Evolutionary conservation across 2,888 invertebrate genomes (phyloP).

Genomic region (Drosophila demipolita): DNA sequence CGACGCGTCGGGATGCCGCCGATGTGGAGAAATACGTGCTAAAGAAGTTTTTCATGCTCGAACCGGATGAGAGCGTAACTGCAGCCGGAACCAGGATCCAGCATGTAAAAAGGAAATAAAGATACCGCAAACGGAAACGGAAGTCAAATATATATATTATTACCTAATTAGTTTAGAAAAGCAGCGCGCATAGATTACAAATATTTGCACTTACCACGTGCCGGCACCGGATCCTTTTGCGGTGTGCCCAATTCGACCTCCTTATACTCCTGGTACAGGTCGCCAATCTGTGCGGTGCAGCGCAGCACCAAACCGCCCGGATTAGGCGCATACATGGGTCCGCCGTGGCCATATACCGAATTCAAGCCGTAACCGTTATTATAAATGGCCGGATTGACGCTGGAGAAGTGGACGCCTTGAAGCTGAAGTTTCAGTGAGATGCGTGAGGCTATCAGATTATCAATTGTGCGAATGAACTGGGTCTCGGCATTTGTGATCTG

Average conservation of each 20-base stretch:
- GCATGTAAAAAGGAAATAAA: neutral
- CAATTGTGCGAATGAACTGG: slow-evolving; percentile 83
- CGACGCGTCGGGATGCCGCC: slow-evolving; percentile 52
- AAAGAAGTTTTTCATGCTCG: slow-evolving; percentile 81
- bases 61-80: slow-evolving; percentile 84
- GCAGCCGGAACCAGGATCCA: slow-evolving; percentile 39
- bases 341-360: slow-evolving; percentile 69
- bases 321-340: slow-evolving; percentile 71
- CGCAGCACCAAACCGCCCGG: slow-evolving; percentile 88
- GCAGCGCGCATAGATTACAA: slow-evolving; percentile 1
- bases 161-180: slow-evolving; percentile 48
- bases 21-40: slow-evolving; percentile 80
- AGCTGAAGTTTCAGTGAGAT: slow-evolving; percentile 83
- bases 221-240: slow-evolving; percentile 91
- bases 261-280: slow-evolving; percentile 89
- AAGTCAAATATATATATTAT: slow-evolving; percentile 56
- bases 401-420: slow-evolving; percentile 84
- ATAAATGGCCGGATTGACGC: slow-evolving; percentile 72
- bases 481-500: slow-evolving; percentile 83
- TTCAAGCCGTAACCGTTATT: slow-evolving; percentile 67
- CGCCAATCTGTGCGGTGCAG: slow-evolving; percentile 90
- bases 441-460: slow-evolving; percentile 84
- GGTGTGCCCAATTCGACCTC: slow-evolving; percentile 90
- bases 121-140: slow-evolving; percentile 45
- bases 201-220: slow-evolving; percentile 88